phyloP scores from a whole-genome alignment of 2,888 invertebrate genomes.

The Rhabditophanes sp. region DNA sequence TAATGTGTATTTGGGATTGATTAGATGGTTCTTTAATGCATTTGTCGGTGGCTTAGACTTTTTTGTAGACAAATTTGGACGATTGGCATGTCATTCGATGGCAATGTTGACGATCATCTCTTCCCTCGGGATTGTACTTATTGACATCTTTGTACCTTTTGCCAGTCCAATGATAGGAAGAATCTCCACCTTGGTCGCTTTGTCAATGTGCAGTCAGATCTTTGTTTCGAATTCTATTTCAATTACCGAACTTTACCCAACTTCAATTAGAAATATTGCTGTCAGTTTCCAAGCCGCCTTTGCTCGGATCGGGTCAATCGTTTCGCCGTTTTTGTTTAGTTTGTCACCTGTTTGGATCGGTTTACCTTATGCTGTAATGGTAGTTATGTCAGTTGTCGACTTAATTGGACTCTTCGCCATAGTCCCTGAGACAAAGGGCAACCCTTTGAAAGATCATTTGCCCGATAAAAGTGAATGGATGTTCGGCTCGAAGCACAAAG shows the following conservation, averaged over 20 bases:
- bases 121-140: no score
- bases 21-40: no score
- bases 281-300: conserved; percentile 18
- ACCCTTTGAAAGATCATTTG: conserved; percentile 26
- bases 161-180: conserved; percentile 7
- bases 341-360: conserved; percentile 27
- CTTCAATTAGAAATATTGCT: conserved; percentile 28
- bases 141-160: no score
- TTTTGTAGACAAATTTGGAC: conserved; percentile 12
- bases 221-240: conserved; percentile 10
- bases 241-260: conserved; percentile 22
- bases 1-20: conserved; percentile 18
- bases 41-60: conserved; percentile 17
- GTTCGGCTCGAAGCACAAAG: conserved; percentile 9
- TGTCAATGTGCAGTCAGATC: conserved; percentile 17
- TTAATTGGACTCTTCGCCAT: conserved; percentile 18
- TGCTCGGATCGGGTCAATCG: conserved; percentile 22
- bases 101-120: no score
- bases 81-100: no score
- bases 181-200: conserved; percentile 14
- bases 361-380: conserved; percentile 26
- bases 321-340: conserved; percentile 29
- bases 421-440: conserved; percentile 32
- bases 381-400: conserved; percentile 18
- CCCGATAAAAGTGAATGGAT: conserved; percentile 18